Evolutionary conservation across 2,888 invertebrate species (phyloP).

Genomic region (Sceliomorpha sp.): DNA sequence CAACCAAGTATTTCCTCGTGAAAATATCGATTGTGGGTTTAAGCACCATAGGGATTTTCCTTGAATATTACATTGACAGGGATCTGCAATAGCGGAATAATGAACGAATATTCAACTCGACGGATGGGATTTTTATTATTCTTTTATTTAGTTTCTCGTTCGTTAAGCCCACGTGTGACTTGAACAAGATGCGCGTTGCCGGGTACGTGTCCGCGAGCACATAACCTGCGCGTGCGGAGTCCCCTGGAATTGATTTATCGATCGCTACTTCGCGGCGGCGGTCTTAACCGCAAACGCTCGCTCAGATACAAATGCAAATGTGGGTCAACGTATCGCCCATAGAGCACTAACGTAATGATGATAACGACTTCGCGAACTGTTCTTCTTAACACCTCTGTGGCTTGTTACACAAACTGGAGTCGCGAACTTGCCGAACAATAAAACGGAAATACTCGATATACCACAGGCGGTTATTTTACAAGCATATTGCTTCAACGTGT

Average conservation of each 20-base stretch:
- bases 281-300: conserved; percentile 61
- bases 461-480: too few species aligned
- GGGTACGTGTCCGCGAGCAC: conserved; percentile 13
- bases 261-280: conserved; percentile 60
- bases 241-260: conserved; percentile 68
- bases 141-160: conserved; percentile 11
- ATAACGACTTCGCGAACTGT: conserved; percentile 9
- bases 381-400: conserved; percentile 37
- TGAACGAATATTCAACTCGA: neutral
- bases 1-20: too few species aligned
- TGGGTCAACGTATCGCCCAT: conserved; percentile 60
- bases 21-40: too few species aligned
- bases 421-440: conserved; percentile 23
- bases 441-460: conserved; percentile 3
- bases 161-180: conserved; percentile 11
- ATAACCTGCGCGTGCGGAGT: conserved; percentile 64
- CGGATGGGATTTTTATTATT: neutral
- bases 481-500: conserved; percentile 20
- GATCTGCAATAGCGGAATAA: too few species aligned
- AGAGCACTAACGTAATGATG: conserved; percentile 16
- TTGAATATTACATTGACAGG: too few species aligned
- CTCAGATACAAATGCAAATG: conserved; percentile 58
- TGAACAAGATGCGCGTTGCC: conserved; percentile 17
- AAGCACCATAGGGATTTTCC: too few species aligned
- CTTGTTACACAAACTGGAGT: conserved; percentile 44